Percentiles rank a stretch among this genome's conserved stretches.
phyloP scores from a whole-genome alignment of 2,113 vertebrate genomes.

The Microtus pennsylvanicus region DNA sequence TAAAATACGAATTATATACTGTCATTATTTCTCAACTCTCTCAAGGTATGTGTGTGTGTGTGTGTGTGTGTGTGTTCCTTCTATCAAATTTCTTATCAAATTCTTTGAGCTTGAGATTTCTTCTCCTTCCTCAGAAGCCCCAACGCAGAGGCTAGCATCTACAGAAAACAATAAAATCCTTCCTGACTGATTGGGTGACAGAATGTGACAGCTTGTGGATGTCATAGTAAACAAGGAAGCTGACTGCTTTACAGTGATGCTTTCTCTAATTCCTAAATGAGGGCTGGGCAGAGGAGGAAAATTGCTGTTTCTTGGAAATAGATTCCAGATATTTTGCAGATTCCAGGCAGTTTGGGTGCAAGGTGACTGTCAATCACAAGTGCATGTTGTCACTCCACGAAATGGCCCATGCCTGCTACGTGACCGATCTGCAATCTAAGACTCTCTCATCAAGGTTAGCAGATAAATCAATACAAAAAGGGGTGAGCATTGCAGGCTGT shows the following conservation, averaged over 20 bases:
- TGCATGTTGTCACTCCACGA: conserved; percentile 65
- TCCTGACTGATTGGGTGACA: conserved; percentile 1
- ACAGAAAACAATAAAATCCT: neutral
- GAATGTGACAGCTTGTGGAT: conserved; percentile 41
- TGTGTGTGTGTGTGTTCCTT: neutral
- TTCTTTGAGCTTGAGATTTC: conserved; percentile 1
- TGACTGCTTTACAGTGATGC: neutral
- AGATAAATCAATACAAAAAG: conserved; percentile 76
- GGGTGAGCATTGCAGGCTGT: conserved; percentile 5
- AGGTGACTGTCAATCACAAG: conserved; percentile 67
- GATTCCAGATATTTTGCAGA: conserved; percentile 23
- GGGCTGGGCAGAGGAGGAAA: neutral
- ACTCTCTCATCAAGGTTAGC: conserved; percentile 48
- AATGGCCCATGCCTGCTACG: conserved; percentile 54
- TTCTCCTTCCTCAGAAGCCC: neutral
- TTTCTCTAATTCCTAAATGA: conserved; percentile 65
- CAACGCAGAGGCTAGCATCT: neutral
- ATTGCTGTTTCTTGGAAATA: conserved; percentile 52
- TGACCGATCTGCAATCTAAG: conserved; percentile 45
- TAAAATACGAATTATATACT: neutral
- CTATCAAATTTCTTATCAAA: neutral
- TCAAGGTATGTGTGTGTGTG: neutral
- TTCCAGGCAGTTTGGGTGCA: neutral
- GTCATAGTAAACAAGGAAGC: conserved; percentile 60
- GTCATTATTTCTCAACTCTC: neutral